Conservation (phyloP, 2,797 vertebrate species). For the Karalla daura region DNA sequence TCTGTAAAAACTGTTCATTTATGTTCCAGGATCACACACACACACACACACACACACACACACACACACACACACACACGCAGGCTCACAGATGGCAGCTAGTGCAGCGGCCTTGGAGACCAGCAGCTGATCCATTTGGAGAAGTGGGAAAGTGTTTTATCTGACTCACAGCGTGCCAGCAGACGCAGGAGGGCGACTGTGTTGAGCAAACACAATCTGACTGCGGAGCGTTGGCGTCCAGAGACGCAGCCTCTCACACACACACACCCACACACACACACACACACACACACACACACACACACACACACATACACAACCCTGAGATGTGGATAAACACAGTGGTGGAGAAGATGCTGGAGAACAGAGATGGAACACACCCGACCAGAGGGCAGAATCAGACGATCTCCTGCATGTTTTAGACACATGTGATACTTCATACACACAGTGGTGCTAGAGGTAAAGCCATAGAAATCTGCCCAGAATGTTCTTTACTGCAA, state of each 20-base stretch:
- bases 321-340: too few species aligned
- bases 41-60: slow-evolving; percentile 10
- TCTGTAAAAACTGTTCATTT: background rate
- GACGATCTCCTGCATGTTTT: too few species aligned
- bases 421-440: too few species aligned
- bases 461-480: too few species aligned
- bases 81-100: slow-evolving; percentile 50
- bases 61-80: slow-evolving; percentile 19
- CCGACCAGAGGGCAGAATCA: too few species aligned
- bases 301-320: too few species aligned
- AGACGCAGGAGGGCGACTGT: slow-evolving; percentile 68
- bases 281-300: slow-evolving; percentile 18
- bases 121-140: slow-evolving; percentile 61
- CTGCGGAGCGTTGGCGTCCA: slow-evolving; percentile 51
- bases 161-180: slow-evolving; percentile 51
- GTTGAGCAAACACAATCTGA: slow-evolving; percentile 69
- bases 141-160: slow-evolving; percentile 71
- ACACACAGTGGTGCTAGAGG: too few species aligned
- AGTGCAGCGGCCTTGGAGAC: slow-evolving; percentile 72
- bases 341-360: too few species aligned
- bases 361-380: too few species aligned
- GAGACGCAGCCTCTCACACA: slow-evolving; percentile 28
- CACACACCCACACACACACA: slow-evolving; percentile 3
- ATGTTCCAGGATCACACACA: background rate
- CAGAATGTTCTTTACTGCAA: too few species aligned